A percentile compares a stretch with the other conserved stretches of the same genome.
phyloP scores from a whole-genome alignment of 2,113 vertebrate genomes.

The Istiophorus platypterus region DNA sequence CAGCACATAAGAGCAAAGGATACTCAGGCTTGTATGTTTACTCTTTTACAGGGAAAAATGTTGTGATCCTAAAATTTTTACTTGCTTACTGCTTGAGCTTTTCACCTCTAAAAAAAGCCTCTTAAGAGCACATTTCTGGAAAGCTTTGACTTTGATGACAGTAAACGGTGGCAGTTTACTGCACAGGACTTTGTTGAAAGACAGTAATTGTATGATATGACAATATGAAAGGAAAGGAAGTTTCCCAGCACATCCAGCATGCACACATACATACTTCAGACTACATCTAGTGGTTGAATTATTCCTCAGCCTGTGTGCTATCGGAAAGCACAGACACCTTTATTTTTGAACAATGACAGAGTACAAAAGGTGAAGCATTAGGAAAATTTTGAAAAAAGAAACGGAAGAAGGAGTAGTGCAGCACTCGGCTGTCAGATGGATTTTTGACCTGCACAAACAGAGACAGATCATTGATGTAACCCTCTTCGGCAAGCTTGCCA shows the following conservation, averaged over 20 bases:
- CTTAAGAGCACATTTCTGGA: constrained; percentile 34
- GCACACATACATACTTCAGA: constrained; percentile 33
- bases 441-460: constrained; percentile 39
- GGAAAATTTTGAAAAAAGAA: background rate
- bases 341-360: constrained; percentile 27
- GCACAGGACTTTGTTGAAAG: constrained; percentile 22
- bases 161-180: constrained; percentile 29
- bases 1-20: constrained; percentile 11
- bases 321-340: constrained; percentile 39
- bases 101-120: constrained; percentile 24
- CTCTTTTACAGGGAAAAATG: constrained; percentile 45
- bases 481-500: constrained; percentile 27
- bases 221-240: background rate
- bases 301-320: constrained; percentile 17
- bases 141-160: constrained; percentile 42
- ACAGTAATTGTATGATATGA: constrained; percentile 25
- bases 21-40: constrained; percentile 70
- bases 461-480: constrained; percentile 28
- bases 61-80: constrained; percentile 57
- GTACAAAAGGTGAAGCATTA: constrained; percentile 24
- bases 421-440: constrained; percentile 34
- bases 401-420: background rate
- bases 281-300: constrained; percentile 46
- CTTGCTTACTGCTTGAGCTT: constrained; percentile 35
- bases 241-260: constrained; percentile 24